Percentiles rank a stretch among this genome's conserved stretches.
Conservation (phyloP, 2,113 vertebrate species). For the Callipepla californica region DNA sequence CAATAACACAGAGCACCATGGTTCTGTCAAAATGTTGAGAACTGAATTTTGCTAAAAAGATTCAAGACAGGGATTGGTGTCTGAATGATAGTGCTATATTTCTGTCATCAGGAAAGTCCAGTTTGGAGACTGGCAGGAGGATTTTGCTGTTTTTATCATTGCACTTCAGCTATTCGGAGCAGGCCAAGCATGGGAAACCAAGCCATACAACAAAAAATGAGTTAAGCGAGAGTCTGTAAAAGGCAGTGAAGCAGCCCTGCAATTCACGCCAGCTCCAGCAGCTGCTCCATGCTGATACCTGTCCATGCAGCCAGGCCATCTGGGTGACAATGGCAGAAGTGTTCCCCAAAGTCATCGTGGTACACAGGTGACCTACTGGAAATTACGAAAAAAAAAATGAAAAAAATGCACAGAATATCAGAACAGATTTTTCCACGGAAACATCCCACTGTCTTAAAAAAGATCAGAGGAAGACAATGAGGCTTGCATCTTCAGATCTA, state of each 20-base stretch:
- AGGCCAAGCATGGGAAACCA: neutral
- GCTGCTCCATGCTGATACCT: neutral
- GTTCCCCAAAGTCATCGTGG: neutral
- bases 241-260: neutral
- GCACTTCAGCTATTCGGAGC: neutral
- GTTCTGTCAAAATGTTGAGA: neutral
- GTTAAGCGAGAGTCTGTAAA: neutral
- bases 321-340: neutral
- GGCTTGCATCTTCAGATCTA: neutral
- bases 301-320: neutral
- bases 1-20: rapidly evolving
- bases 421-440: neutral
- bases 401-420: rapidly evolving
- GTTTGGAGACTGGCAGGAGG: neutral
- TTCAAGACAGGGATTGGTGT: neutral
- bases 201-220: neutral
- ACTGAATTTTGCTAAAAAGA: neutral
- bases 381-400: neutral
- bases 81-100: neutral
- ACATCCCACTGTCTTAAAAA: neutral
- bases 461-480: neutral
- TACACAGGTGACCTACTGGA: rapidly evolving
- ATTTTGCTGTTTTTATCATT: neutral
- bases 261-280: neutral
- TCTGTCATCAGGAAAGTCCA: neutral